Evolutionary conservation across 1,140 invertebrate species (phyloP).

Genomic region (Drosophila sp.): DNA sequence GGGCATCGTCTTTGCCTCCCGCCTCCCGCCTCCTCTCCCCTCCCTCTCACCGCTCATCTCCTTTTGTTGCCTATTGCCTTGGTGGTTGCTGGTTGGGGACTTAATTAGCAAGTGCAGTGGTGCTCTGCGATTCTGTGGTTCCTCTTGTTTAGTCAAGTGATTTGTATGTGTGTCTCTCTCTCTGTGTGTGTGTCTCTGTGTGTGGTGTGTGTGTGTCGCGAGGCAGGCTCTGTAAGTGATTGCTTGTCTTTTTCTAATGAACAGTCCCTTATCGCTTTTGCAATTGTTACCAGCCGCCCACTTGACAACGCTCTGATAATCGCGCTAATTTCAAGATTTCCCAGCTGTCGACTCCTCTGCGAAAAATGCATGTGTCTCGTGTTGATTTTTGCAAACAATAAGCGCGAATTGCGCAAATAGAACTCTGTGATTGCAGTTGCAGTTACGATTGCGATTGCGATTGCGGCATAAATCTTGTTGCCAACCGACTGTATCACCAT

Average conservation of each 20-base stretch:
- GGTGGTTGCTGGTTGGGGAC: slow-evolving; percentile 67
- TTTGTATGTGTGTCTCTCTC: slow-evolving; percentile 63
- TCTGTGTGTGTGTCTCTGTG: not conserved
- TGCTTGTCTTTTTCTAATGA: slow-evolving; percentile 74
- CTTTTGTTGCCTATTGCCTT: slow-evolving; percentile 22
- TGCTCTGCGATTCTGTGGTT: slow-evolving; percentile 35
- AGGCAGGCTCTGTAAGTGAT: slow-evolving; percentile 62
- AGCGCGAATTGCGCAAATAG: slow-evolving; percentile 80
- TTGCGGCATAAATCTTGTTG: slow-evolving; percentile 41
- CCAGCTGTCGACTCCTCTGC: slow-evolving; percentile 62
- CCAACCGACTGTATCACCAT: slow-evolving; percentile 37
- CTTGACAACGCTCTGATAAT: slow-evolving; percentile 81
- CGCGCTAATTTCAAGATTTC: slow-evolving; percentile 84
- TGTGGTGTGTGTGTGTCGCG: slow-evolving; percentile 5
- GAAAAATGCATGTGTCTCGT: slow-evolving; percentile 68
- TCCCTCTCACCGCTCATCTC: not conserved
- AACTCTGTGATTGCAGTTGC: slow-evolving; percentile 43
- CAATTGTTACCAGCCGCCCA: slow-evolving; percentile 57
- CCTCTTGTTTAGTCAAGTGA: slow-evolving; percentile 77
- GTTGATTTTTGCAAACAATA: slow-evolving; percentile 83
- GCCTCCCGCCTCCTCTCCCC: not conserved
- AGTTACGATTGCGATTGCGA: slow-evolving; percentile 15
- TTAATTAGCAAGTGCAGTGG: slow-evolving; percentile 81
- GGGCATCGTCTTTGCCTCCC: slow-evolving; percentile 60
- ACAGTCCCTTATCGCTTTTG: slow-evolving; percentile 31